A percentile compares a stretch with the other conserved stretches of the same genome.
Evolutionary conservation across 2,888 invertebrate species (phyloP).

Genomic region (Coelinius sp.): DNA sequence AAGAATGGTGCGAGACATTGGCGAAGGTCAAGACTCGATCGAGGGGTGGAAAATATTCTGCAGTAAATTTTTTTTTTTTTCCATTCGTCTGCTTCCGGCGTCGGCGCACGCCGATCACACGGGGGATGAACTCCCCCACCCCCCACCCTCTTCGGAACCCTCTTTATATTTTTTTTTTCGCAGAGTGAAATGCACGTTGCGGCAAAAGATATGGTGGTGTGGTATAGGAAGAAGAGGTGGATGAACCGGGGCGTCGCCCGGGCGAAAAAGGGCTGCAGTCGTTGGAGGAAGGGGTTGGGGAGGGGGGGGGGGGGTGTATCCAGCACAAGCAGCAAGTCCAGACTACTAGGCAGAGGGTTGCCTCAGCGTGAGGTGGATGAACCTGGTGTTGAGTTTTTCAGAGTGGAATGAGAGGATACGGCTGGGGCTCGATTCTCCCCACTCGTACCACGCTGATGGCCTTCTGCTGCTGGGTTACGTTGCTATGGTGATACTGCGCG

Average conservation of each 20-base stretch:
- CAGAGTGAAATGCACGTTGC: background rate
- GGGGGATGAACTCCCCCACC: conserved; percentile 37
- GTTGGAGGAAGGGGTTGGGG: too few relatives aligned
- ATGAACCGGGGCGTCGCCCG: conserved; percentile 63
- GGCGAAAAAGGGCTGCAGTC: conserved; percentile 47
- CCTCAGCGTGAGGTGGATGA: conserved; percentile 35
- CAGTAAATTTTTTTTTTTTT: conserved; percentile 14
- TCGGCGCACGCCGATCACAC: conserved; percentile 10
- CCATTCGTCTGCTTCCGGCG: conserved; percentile 7
- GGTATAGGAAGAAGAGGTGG: conserved; percentile 57
- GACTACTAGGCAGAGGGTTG: conserved; percentile 31
- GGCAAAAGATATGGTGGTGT: conserved; percentile 1
- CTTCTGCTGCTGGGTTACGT: conserved; percentile 16
- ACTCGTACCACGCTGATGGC: background rate
- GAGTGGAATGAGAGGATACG: conserved; percentile 37
- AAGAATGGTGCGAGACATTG: conserved; percentile 33
- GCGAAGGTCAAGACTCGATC: conserved; percentile 47
- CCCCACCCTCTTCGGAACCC: background rate
- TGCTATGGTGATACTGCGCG: conserved; percentile 42
- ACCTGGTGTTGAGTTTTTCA: conserved; percentile 24
- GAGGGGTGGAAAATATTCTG: conserved; percentile 33
- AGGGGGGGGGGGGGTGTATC: conserved; percentile 28
- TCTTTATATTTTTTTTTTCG: background rate
- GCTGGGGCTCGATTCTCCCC: conserved; percentile 11
- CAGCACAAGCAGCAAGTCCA: conserved; percentile 40